Conservation (phyloP, 64 coral and sea anemone genomes). For the Porites lutea region DNA sequence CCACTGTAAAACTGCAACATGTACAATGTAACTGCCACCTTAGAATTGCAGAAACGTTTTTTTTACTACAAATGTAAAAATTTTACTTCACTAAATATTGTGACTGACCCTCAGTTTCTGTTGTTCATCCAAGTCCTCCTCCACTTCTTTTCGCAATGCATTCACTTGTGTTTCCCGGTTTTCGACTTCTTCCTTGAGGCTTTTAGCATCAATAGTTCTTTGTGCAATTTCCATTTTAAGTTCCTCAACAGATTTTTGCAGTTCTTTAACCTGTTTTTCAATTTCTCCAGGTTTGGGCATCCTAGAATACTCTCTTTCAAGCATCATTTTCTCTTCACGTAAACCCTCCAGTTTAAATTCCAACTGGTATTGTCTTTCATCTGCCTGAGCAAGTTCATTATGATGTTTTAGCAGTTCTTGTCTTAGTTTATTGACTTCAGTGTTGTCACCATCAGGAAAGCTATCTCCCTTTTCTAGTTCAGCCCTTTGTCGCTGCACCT, state of each 20-base stretch:
- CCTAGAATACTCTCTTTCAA: slow-evolving; percentile 95
- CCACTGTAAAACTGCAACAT: no score
- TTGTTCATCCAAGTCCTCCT: slow-evolving; percentile 88
- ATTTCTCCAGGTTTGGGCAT: slow-evolving; percentile 99
- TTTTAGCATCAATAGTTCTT: slow-evolving; percentile 89
- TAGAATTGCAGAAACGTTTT: not conserved
- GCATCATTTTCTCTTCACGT: slow-evolving; percentile 94
- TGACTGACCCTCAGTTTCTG: slow-evolving; percentile 91
- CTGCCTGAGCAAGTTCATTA: slow-evolving; percentile 98
- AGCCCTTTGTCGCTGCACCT: slow-evolving; percentile 87
- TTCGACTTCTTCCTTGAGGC: slow-evolving; percentile 93
- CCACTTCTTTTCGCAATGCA: slow-evolving; percentile 82
- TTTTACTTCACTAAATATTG: not conserved
- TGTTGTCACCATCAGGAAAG: slow-evolving; percentile 96
- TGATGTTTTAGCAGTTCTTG: slow-evolving; percentile 99
- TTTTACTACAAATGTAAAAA: not conserved
- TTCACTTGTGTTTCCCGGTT: slow-evolving; percentile 83
- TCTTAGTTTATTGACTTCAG: slow-evolving; percentile 95
- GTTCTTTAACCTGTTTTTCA: slow-evolving; percentile 92
- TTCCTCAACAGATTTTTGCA: slow-evolving; percentile 92
- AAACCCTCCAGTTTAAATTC: slow-evolving; percentile 97
- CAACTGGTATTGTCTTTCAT: slow-evolving; percentile 98
- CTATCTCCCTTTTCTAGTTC: slow-evolving; percentile 97
- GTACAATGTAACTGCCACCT: no score
- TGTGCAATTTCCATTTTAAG: slow-evolving; percentile 91